Percentiles rank a stretch among this genome's conserved stretches.
Evolutionary conservation across 2,888 invertebrate species (phyloP).

Genomic region (Anthophora plumipes): DNA sequence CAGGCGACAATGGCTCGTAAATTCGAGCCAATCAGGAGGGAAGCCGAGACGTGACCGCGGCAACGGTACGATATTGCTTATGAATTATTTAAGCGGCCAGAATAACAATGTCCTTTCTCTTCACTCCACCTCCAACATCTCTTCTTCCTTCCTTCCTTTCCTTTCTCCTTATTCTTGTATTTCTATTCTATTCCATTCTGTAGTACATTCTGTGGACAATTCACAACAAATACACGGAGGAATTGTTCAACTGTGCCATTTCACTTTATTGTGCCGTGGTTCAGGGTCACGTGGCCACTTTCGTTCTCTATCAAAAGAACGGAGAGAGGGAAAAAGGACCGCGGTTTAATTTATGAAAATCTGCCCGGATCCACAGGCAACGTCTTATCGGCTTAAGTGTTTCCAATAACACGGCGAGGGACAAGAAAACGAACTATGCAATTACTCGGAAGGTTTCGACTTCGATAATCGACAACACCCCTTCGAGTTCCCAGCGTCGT

Average conservation of each 20-base stretch:
- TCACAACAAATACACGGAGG: neutral
- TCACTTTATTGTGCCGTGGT: neutral
- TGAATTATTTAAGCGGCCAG: conserved; percentile 82
- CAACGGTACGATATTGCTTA: conserved; percentile 81
- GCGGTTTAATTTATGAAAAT: conserved; percentile 49
- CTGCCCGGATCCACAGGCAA: conserved; percentile 4
- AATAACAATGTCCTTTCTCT: conserved; percentile 69
- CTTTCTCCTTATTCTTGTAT: neutral
- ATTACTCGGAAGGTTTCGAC: conserved; percentile 71
- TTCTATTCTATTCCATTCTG: neutral
- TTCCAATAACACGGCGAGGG: conserved; percentile 67
- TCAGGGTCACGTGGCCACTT: neutral
- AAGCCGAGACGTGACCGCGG: conserved; percentile 81
- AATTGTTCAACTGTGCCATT: neutral
- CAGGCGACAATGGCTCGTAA: conserved; percentile 83
- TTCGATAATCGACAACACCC: conserved; percentile 74
- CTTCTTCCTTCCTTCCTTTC: conserved; percentile 6
- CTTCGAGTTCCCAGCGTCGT: conserved; percentile 62
- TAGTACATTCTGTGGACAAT: neutral
- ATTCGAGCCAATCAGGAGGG: conserved; percentile 82
- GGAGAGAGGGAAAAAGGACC: neutral
- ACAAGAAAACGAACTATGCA: conserved; percentile 74
- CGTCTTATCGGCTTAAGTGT: conserved; percentile 61
- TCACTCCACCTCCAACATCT: conserved; percentile 33
- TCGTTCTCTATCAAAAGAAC: neutral